Evolutionary conservation across 1,140 invertebrate genomes (phyloP).

Genomic region (Pollicipes pollicipes): DNA sequence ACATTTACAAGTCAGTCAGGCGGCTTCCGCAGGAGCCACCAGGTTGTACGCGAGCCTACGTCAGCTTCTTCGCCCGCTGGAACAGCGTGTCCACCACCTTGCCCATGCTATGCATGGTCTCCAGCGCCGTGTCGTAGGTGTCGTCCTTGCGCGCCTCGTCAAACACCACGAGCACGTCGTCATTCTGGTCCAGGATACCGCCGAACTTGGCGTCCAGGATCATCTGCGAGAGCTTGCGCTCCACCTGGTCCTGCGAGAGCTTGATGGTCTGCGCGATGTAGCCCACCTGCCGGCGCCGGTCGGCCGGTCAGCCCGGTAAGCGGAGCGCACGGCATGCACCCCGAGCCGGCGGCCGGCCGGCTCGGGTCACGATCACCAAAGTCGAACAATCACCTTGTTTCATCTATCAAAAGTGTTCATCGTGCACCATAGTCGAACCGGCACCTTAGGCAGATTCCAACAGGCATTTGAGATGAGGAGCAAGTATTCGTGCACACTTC

Average conservation of each 20-base stretch:
- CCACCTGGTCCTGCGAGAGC: slow-evolving; percentile 72
- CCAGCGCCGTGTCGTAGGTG: slow-evolving; percentile 89
- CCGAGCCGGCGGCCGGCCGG: slow-evolving; percentile 4
- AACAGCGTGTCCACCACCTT: slow-evolving; percentile 97
- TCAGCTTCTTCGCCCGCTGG: slow-evolving; percentile 94
- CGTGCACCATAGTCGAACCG: too few relatives aligned
- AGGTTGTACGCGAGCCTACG: too few relatives aligned
- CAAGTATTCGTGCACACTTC: too few relatives aligned
- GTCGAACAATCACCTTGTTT: too few relatives aligned
- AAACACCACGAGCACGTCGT: slow-evolving; percentile 91
- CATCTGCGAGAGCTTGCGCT: slow-evolving; percentile 99
- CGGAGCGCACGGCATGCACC: not conserved
- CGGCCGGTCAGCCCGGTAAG: not conserved
- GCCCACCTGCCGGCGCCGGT: slow-evolving; percentile 36
- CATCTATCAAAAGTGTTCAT: too few relatives aligned
- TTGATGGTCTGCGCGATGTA: slow-evolving; percentile 74
- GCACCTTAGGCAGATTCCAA: too few relatives aligned
- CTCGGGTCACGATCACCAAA: not conserved
- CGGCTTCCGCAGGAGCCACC: too few relatives aligned
- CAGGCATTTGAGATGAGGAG: too few relatives aligned
- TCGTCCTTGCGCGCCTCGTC: slow-evolving; percentile 87
- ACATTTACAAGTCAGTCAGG: too few relatives aligned
- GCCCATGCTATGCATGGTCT: slow-evolving; percentile 95
- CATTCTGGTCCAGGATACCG: slow-evolving; percentile 94
- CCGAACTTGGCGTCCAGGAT: slow-evolving; percentile 95